Percentiles rank a stretch among this genome's conserved stretches.
phyloP scores from a whole-genome alignment of 2,113 vertebrate species.

The Spheniscus mendiculus region DNA sequence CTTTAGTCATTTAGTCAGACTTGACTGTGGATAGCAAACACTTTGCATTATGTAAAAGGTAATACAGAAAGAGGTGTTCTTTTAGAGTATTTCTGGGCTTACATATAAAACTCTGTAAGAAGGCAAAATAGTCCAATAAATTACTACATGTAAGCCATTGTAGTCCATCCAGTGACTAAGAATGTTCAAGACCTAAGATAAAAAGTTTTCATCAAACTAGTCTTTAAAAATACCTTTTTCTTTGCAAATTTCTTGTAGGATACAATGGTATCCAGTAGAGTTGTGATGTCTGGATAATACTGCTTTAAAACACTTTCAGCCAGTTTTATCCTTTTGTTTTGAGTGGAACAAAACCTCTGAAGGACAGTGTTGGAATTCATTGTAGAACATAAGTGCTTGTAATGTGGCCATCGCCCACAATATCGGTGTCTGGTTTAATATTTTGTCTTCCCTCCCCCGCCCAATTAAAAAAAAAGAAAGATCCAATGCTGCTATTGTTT shows the following conservation, averaged over 20 bases:
- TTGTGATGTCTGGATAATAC: background rate
- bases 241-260: background rate
- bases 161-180: background rate
- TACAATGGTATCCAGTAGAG: background rate
- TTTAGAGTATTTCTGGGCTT: background rate
- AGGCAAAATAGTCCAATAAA: background rate
- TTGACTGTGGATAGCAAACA: background rate
- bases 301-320: background rate
- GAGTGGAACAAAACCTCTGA: background rate
- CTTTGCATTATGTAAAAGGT: background rate
- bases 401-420: background rate
- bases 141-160: background rate
- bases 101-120: background rate
- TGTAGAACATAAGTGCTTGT: background rate
- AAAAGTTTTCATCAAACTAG: background rate
- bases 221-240: background rate
- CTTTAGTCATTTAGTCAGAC: background rate
- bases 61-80: background rate
- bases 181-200: background rate
- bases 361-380: background rate
- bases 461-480: background rate
- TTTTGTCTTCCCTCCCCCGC: background rate
- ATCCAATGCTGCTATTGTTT: background rate
- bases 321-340: background rate
- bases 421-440: background rate